Evolutionary conservation across 2,888 invertebrate species (phyloP), one percentile per base, ranked within the genome.

Genomic region (Agrochola macilenta): DNA sequence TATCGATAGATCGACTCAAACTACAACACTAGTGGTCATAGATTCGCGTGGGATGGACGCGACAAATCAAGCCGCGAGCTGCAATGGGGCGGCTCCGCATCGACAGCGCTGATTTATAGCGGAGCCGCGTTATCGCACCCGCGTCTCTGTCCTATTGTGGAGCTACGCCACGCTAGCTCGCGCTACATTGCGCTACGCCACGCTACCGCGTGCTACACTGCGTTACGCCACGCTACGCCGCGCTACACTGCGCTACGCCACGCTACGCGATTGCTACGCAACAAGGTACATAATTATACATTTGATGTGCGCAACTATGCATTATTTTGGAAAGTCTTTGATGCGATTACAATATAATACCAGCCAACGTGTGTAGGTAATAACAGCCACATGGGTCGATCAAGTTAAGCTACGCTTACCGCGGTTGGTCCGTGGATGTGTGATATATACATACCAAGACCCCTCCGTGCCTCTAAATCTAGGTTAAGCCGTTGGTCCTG

Each of bases 61-160:
- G 95, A 96, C 96, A 96, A 96, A 96, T 96, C 96, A 96, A 95
- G 92, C 91, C 94, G 92, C 94, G 95, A 93, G 94, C 91, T 93
- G 93, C 94, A 92, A 91, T 94, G 93, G 96, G 96, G 95, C 95
- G 95, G 95, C 94, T 93, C 95, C 92, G 92, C 91, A 96, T 96
- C 96, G 97, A 97, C 97, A 96, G 94, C 90, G 81, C 93, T 96
- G 97, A 97, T 97, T 97, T 97, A 97, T 96, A 89, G 93, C 91
- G 89, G 88, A 91, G 91, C 91, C 88, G 86, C 92, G 93, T 93
- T 96, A 95, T 96, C 95, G 93, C 92, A 91, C 92, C 89, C 92
- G 88, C 86, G 89, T 86, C 88, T 89, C 66, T 77, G 58, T 39
- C 35, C 72, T 74, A 49, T 60, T 84, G 65, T 76, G 52, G 61